These are phyloP conservation scores for Salvelinus fontinalis DNA, from an alignment of 2,113 vertebrate genomes.

Conservation along the genomic window DNA sequence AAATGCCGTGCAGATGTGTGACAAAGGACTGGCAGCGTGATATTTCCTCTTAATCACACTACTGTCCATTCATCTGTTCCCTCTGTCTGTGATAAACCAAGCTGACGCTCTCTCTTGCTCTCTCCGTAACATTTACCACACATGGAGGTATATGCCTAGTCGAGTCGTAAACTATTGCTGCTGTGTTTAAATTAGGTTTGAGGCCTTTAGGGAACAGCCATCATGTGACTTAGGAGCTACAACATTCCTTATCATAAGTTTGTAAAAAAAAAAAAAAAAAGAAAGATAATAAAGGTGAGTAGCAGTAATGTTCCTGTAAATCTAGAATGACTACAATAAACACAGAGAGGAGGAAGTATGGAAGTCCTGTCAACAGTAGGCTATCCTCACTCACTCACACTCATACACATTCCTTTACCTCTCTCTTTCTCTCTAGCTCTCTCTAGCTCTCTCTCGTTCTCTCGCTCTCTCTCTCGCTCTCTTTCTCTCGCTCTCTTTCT, in stretches of 20 bases:
- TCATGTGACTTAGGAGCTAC: no score
- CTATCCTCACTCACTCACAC: not conserved
- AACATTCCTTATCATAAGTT: no score
- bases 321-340: not conserved
- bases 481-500: not conserved
- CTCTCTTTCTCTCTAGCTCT: not conserved
- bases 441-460: not conserved
- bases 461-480: slow-evolving; percentile 27
- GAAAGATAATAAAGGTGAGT: no score
- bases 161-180: no score
- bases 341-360: not conserved
- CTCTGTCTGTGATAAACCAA: not conserved
- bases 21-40: slow-evolving; percentile 32
- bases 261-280: no score
- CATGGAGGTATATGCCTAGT: no score
- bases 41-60: slow-evolving; percentile 50
- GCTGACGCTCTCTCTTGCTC: no score
- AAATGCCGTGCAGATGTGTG: slow-evolving; percentile 21
- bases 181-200: no score
- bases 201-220: no score
- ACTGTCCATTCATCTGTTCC: slow-evolving; percentile 22
- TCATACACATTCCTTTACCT: not conserved
- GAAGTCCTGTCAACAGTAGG: not conserved
- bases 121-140: no score
- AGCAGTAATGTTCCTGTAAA: no score